phyloP scores from a whole-genome alignment of 2,113 vertebrate genomes.

The Xiphophorus couchianus region DNA sequence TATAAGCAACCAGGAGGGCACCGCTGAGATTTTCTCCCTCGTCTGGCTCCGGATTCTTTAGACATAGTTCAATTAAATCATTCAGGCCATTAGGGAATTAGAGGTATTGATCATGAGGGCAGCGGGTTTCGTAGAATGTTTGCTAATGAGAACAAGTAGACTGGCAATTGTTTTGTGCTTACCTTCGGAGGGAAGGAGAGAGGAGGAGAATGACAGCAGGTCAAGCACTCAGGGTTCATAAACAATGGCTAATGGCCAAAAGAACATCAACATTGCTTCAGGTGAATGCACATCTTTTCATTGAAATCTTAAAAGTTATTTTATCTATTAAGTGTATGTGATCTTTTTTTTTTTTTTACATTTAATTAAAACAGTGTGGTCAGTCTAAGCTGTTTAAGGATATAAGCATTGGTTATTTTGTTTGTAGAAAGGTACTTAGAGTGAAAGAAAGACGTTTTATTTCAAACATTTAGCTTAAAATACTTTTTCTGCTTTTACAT shows the following conservation, averaged over 20 bases:
- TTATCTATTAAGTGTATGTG: neutral
- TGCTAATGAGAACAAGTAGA: slow-evolving; percentile 64
- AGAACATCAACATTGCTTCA: neutral
- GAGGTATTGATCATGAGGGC: slow-evolving; percentile 68
- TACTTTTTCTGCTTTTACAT: neutral
- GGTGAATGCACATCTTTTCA: slow-evolving; percentile 17
- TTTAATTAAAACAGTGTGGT: slow-evolving; percentile 1
- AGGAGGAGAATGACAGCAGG: slow-evolving; percentile 38
- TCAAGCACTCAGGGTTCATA: slow-evolving; percentile 21
- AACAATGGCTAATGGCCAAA: slow-evolving; percentile 30
- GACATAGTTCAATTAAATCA: slow-evolving; percentile 23
- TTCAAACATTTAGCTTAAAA: neutral
- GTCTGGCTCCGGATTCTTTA: slow-evolving; percentile 26
- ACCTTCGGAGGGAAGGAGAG: slow-evolving; percentile 14
- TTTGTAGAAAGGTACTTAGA: neutral
- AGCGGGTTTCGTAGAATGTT: slow-evolving; percentile 55
- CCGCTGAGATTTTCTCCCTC: slow-evolving; percentile 47
- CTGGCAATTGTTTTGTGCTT: slow-evolving; percentile 50
- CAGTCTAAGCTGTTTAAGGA: neutral
- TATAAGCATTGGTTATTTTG: neutral
- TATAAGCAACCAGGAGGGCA: slow-evolving; percentile 43
- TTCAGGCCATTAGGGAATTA: slow-evolving; percentile 69
- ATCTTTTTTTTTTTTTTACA: neutral
- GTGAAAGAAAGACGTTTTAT: neutral
- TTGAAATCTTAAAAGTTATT: slow-evolving; percentile 4